A percentile compares a stretch with the other conserved stretches of the same genome.
Conservation (phyloP, 2,113 vertebrate species). For the Albula glossodonta region DNA sequence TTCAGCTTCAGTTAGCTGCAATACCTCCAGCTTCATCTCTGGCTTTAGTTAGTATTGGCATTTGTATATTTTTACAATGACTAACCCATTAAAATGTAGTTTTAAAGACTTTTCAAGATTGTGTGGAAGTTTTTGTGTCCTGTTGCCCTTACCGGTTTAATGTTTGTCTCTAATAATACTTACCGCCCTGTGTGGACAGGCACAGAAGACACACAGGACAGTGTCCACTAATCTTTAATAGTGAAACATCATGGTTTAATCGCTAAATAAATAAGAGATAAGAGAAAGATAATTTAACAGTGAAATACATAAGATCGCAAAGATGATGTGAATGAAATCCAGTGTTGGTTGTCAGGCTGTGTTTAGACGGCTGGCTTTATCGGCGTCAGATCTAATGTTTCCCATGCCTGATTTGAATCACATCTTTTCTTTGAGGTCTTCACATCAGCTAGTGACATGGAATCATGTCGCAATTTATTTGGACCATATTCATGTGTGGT, state of each 20-base stretch:
- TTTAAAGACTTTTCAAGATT: not conserved
- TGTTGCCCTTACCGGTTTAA: not conserved
- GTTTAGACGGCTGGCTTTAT: no score
- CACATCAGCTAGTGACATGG: no score
- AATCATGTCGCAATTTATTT: no score
- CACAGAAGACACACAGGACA: no score
- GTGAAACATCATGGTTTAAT: no score
- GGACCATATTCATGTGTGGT: no score
- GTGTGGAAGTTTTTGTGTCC: no score
- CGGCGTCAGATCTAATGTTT: not conserved
- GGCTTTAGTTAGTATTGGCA: constrained; percentile 4
- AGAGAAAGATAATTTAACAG: not conserved
- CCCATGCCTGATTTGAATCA: not conserved
- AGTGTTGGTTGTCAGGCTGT: not conserved
- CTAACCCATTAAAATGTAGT: constrained; percentile 11
- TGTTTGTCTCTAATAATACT: not conserved
- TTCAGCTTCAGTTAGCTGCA: no score
- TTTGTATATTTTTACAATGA: not conserved
- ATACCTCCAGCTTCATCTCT: no score
- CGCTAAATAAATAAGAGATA: no score
- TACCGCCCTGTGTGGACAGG: no score
- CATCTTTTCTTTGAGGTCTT: not conserved
- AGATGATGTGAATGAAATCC: not conserved
- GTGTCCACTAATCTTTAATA: no score
- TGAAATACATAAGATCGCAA: not conserved